These are phyloP conservation scores for Eristalis tenax DNA, from an alignment of 2,888 invertebrate genomes.

Conservation along the genomic window DNA sequence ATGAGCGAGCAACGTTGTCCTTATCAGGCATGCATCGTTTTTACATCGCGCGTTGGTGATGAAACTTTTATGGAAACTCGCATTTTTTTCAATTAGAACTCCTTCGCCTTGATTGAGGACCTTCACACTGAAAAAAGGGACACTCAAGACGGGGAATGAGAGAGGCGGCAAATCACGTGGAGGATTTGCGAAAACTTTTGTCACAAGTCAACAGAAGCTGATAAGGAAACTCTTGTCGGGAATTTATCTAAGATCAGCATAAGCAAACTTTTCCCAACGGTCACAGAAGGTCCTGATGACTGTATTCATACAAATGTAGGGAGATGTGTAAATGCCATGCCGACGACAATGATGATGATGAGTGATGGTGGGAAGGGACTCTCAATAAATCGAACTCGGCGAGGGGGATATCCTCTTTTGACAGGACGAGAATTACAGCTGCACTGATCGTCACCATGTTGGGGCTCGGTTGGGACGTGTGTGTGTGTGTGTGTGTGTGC, in stretches of 20 bases:
- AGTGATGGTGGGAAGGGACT: conserved; percentile 14
- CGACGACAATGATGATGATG: conserved; percentile 18
- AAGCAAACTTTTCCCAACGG: neutral
- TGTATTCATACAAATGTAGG: neutral
- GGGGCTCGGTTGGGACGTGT: neutral
- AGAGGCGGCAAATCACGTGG: conserved; percentile 1
- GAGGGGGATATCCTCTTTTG: neutral
- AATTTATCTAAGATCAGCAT: conserved; percentile 31
- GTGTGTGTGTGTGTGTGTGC: conserved; percentile 4
- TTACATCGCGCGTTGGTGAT: conserved; percentile 13
- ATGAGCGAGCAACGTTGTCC: conserved; percentile 15
- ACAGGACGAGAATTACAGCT: conserved; percentile 26
- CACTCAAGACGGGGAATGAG: too few species aligned
- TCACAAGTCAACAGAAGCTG: conserved; percentile 47
- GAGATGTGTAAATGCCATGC: neutral
- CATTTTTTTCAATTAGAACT: conserved; percentile 47
- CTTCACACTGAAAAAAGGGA: neutral
- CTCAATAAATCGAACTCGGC: neutral
- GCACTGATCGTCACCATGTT: neutral
- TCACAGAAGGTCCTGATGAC: neutral
- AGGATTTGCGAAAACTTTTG: conserved; percentile 28
- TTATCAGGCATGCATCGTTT: conserved; percentile 32
- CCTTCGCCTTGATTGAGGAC: conserved; percentile 35
- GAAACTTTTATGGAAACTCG: conserved; percentile 53
- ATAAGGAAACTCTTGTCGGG: conserved; percentile 32